These are phyloP conservation scores for Nasonia longicornis DNA, from an alignment of 1,140 invertebrate genomes.

Conservation along the genomic window DNA sequence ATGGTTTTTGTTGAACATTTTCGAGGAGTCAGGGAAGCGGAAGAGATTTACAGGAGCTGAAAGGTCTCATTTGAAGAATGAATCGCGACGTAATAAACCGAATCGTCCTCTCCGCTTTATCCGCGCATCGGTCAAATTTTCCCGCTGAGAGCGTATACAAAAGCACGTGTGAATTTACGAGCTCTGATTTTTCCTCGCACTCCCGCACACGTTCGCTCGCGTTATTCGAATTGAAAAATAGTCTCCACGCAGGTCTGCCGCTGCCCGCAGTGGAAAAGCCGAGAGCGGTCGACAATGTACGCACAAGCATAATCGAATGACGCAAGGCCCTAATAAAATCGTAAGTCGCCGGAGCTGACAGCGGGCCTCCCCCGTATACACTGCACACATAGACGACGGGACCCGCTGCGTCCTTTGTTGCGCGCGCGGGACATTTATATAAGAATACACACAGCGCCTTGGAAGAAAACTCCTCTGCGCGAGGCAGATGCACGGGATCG, in stretches of 20 bases:
- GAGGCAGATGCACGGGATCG: conserved; percentile 63
- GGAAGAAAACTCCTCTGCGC: conserved; percentile 50
- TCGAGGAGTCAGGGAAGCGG: neutral
- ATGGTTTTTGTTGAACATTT: too few species aligned
- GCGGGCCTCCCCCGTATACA: conserved; percentile 61
- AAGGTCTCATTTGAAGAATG: neutral
- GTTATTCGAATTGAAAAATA: neutral
- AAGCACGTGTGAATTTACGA: conserved; percentile 45
- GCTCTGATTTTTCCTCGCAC: conserved; percentile 21
- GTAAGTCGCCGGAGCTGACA: conserved; percentile 65
- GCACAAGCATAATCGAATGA: conserved; percentile 64
- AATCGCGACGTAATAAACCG: neutral
- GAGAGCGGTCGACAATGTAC: neutral
- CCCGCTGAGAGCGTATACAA: conserved; percentile 1
- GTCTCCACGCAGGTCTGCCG: neutral
- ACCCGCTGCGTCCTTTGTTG: conserved; percentile 58
- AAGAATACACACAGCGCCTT: conserved; percentile 1
- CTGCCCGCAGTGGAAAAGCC: conserved; percentile 18
- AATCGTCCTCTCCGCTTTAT: neutral
- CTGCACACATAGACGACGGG: conserved; percentile 51
- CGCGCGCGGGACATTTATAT: conserved; percentile 28
- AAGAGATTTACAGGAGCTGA: neutral
- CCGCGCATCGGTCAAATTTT: neutral
- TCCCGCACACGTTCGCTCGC: neutral
- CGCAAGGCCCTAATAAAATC: conserved; percentile 68